Base-by-base conservation (phyloP, 1,140 invertebrate genomes). In the Papilio dardanus region DNA sequence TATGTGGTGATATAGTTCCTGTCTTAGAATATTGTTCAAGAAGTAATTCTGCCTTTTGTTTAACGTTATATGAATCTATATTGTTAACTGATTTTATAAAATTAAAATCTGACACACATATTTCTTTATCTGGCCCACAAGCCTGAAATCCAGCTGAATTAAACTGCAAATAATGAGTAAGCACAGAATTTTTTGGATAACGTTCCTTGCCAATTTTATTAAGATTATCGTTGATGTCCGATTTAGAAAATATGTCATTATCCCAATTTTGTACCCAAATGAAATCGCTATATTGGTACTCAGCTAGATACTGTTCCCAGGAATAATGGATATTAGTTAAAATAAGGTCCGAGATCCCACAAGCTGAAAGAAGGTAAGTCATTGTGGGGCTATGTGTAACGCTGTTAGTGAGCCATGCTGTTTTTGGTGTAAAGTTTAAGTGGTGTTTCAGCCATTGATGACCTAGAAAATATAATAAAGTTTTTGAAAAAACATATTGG, bases 271-370 rank as follows among this genome's bases (percentile, higher is more conserved):
- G 97, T 16, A 96, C 78, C 97, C 97, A 98, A 1, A 96, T 81
- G 85, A 98, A 98, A 82, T 98, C 97, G 5, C 96, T 96, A 69
- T 95, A 95, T 83, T 97, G 96, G 79, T 96, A 95, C 79, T 97
- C 95, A 0, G 97, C 97, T 62, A 98, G 93, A 95, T 96, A 97
- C 79, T 97, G 95, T 83, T 98, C 97, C 96, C 97, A 97, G 3
- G 96, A 95, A 78, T 95, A 96, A 80, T 96, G 96, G 33, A 96
- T 94, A 46, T 96, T 94, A 81, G 96, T 96, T 21, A 96, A 94
- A 3, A 97, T 94, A 1, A 96, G 95, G n/a, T 95, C 95, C 30
- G 94, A 90, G 5, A 97, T 94, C 1, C 96, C 96, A 0, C 96
- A 94, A 3, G 94, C 85, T 35, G 95, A 94, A 1, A 97, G 88